Evolutionary conservation across 2,888 invertebrate genomes (phyloP).

Genomic region (Pristionchus entomophagus): DNA sequence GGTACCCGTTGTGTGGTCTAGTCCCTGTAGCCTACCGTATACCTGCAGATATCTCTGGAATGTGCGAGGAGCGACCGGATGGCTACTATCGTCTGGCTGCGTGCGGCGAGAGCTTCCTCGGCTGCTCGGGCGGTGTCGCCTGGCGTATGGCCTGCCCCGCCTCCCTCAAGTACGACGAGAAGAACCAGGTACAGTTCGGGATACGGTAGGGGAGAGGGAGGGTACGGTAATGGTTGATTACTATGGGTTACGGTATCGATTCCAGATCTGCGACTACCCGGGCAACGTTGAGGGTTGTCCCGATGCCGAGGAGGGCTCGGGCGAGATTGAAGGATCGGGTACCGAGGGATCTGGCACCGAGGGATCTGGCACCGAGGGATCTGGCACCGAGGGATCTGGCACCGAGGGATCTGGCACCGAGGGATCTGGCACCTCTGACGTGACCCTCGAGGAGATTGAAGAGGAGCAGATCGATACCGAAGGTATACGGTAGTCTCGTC

Average conservation of each 20-base stretch:
- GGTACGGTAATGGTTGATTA: not conserved
- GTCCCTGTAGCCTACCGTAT: too few relatives aligned
- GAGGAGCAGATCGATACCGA: not conserved
- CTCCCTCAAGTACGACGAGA: too few relatives aligned
- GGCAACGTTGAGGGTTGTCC: not conserved
- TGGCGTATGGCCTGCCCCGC: not conserved
- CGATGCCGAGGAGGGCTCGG: too few relatives aligned
- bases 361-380: not conserved
- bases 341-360: not conserved
- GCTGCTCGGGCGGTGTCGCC: constrained; percentile 13
- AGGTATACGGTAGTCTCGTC: not conserved
- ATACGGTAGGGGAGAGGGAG: not conserved
- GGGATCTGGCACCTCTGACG: not conserved
- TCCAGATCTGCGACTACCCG: constrained; percentile 31
- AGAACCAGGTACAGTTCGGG: not conserved
- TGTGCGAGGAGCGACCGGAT: not conserved
- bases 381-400: not conserved
- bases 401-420: not conserved
- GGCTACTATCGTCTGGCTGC: constrained; percentile 23
- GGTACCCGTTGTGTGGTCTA: not conserved
- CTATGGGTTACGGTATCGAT: not conserved
- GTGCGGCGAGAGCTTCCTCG: constrained; percentile 26
- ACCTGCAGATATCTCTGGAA: not conserved
- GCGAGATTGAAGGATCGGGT: not conserved
- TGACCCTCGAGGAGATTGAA: not conserved